These are phyloP conservation scores for Oreochromis spilurus DNA, from an alignment of 2,113 vertebrate genomes.

Conservation along the genomic window DNA sequence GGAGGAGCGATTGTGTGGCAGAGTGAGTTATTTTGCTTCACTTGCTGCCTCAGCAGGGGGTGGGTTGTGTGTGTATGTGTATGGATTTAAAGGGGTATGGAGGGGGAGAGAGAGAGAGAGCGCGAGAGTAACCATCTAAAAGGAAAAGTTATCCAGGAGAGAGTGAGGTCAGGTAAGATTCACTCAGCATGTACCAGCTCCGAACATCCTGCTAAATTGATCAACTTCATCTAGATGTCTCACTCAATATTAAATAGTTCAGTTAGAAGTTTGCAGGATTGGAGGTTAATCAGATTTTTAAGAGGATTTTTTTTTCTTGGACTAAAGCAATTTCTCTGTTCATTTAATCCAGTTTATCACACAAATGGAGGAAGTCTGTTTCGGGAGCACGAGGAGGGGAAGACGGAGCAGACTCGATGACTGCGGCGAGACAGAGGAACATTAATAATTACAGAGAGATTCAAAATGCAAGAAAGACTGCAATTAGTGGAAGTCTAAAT, in stretches of 20 bases:
- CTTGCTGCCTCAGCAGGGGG: constrained; percentile 71
- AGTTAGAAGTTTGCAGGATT: constrained; percentile 17
- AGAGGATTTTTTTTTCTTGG: background rate
- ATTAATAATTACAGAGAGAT: constrained; percentile 63
- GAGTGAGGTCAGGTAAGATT: constrained; percentile 62
- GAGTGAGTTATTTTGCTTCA: constrained; percentile 78
- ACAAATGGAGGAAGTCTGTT: constrained; percentile 7
- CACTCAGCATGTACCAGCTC: constrained; percentile 36
- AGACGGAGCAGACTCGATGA: background rate
- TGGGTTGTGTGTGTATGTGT: constrained; percentile 19
- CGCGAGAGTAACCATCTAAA: constrained; percentile 22
- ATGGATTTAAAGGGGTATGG: constrained; percentile 33
- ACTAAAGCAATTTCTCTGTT: constrained; percentile 21
- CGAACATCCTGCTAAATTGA: constrained; percentile 11
- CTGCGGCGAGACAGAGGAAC: constrained; percentile 7
- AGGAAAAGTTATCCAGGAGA: constrained; percentile 39
- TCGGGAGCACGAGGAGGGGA: background rate
- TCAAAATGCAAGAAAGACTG: constrained; percentile 54
- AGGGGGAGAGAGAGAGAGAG: background rate
- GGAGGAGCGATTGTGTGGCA: constrained; percentile 73
- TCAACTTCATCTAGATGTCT: constrained; percentile 25
- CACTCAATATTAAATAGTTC: constrained; percentile 25
- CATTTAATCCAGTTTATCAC: constrained; percentile 31
- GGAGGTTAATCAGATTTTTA: constrained; percentile 35
- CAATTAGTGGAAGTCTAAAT: constrained; percentile 61